Evolutionary conservation across 2,797 vertebrate species (phyloP), one percentile per base, ranked within the genome.

Genomic region (Tenualosa thibaudeaui): DNA sequence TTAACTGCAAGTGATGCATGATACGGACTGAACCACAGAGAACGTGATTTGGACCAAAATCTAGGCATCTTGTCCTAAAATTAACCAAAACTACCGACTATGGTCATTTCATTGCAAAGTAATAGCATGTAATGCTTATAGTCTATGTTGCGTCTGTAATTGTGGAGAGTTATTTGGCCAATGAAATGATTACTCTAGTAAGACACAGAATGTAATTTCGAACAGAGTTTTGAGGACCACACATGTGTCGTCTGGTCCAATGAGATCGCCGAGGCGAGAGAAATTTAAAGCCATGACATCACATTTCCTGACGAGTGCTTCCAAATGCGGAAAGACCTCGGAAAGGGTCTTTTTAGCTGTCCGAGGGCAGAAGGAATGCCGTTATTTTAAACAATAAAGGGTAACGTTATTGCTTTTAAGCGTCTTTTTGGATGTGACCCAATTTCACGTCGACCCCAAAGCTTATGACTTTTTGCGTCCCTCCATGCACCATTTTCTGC

Each of bases 251-350:
- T 85, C 82, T 84, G 82, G 82, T 83, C 85, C 82, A 60, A 84
- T 81, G 86, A 86, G 81, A 51, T 71, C 75, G 31, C 60, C 81
- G 86, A 82, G 84, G 84, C 84, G 82, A 85, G 84, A 60, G 85
- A 82, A 83, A 58, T 87, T 89, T 88, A 87, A 87, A 89, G 86
- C 84, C 83, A 86, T 89, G 88, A 89, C 88, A 87, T 89, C 88
- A 89, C 88, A 81, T 88, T 89, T 88, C 87, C 85, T 87, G 82
- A 88, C 82, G 83, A 87, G 78, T 60, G 88, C 81, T 82, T 86
- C 84, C 83, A 68, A 86, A 89, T 83, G 84, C 88, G 85, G 85
- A 88, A 86, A 86, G 86, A 85, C 83, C 82, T 89, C 84, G 10
- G 78, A 58, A 46, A 85, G 84, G 83, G 40, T 82, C 75, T 84